phyloP scores from a whole-genome alignment of 2,797 vertebrate genomes.

The Chiloscyllium punctatum region DNA sequence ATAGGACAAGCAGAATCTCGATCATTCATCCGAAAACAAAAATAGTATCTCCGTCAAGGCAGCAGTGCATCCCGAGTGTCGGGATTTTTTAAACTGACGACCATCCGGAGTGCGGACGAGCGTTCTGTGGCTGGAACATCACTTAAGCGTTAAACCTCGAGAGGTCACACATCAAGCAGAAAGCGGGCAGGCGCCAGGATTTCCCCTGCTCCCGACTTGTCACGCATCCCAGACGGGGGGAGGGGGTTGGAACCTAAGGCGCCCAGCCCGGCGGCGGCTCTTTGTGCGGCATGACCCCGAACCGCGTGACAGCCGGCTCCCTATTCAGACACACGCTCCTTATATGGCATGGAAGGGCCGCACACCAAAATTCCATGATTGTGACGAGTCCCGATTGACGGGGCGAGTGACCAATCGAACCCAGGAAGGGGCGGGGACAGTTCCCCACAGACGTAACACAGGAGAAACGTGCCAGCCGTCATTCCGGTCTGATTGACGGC shows the following conservation, averaged over 20 bases:
- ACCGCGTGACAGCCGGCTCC: background rate
- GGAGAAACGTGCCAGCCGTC: conserved; percentile 40
- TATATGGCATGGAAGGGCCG: background rate
- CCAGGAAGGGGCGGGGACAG: background rate
- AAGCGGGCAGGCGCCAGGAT: background rate
- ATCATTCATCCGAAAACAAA: too few relatives aligned
- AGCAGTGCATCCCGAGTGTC: background rate
- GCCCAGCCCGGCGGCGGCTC: background rate
- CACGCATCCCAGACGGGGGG: background rate
- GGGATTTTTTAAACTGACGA: background rate
- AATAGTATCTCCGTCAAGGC: background rate
- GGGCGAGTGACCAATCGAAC: background rate
- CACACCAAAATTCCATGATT: background rate
- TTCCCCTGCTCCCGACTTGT: background rate
- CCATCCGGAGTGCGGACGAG: too few relatives aligned
- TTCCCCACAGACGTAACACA: conserved; percentile 34
- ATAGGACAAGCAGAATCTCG: too few relatives aligned
- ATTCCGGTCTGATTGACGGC: conserved; percentile 32
- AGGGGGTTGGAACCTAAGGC: background rate
- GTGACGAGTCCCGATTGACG: background rate
- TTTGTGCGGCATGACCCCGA: background rate
- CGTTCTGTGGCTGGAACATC: too few relatives aligned
- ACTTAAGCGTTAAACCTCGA: background rate
- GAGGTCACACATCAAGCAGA: background rate
- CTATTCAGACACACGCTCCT: background rate